Percentiles rank a stretch among this genome's conserved stretches.
Evolutionary conservation across 1,140 invertebrate genomes (phyloP).

Genomic region (Asobara japonica): DNA sequence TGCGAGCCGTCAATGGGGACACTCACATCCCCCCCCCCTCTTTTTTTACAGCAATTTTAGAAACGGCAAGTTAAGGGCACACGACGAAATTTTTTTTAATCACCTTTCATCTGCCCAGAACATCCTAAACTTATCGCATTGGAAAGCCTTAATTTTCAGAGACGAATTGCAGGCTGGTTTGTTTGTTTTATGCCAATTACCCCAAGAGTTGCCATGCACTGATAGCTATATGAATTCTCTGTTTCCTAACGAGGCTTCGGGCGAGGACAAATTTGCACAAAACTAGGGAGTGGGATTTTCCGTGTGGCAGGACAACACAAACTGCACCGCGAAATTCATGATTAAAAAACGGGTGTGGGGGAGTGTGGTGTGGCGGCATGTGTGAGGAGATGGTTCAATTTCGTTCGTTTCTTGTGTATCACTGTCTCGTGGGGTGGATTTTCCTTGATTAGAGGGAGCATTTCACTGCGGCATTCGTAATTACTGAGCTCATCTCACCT

Average conservation of each 20-base stretch:
- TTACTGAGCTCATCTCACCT: constrained; percentile 27
- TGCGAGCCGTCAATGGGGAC: too few species aligned
- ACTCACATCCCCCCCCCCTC: too few species aligned
- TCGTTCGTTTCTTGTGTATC: constrained; percentile 15
- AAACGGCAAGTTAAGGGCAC: too few species aligned
- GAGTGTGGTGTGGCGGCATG: not conserved
- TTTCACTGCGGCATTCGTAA: constrained; percentile 27
- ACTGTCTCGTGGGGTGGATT: constrained; percentile 29
- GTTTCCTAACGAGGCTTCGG: constrained; percentile 15
- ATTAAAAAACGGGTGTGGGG: not conserved
- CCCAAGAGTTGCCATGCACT: not conserved
- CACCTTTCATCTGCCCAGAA: too few species aligned
- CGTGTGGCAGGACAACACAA: not conserved
- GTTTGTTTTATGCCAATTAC: constrained; percentile 26
- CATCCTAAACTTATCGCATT: too few species aligned
- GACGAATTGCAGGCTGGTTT: not conserved
- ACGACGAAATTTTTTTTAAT: too few species aligned
- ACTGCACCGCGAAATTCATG: not conserved
- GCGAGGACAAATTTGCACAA: not conserved
- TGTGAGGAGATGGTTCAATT: constrained; percentile 31
- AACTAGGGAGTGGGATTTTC: not conserved
- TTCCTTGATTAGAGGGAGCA: constrained; percentile 25
- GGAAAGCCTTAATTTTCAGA: too few species aligned
- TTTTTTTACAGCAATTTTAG: too few species aligned
- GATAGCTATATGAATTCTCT: not conserved